A percentile compares a stretch with the other conserved stretches of the same genome.
These are phyloP conservation scores for Netelia virgata DNA, from an alignment of 2,888 invertebrate genomes.

Conservation along the genomic window DNA sequence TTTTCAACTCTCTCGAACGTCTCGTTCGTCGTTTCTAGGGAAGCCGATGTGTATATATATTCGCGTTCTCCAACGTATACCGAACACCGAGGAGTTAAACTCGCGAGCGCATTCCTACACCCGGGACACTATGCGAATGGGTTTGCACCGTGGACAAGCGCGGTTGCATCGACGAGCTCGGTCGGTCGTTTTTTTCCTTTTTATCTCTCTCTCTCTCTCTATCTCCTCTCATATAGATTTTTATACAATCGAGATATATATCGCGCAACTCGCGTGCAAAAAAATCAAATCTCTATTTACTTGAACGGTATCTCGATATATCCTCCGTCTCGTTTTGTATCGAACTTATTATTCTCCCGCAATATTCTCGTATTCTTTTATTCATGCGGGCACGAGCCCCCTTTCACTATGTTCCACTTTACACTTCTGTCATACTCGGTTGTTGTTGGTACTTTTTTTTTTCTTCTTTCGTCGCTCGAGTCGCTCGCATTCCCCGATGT, in stretches of 20 bases:
- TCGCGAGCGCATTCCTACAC: slow-evolving; percentile 68
- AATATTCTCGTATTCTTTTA: slow-evolving; percentile 61
- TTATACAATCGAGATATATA: slow-evolving; percentile 59
- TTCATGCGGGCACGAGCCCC: slow-evolving; percentile 66
- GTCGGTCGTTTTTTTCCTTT: neutral
- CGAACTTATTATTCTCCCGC: slow-evolving; percentile 62
- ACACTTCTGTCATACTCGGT: slow-evolving; percentile 53
- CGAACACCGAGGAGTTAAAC: slow-evolving; percentile 59
- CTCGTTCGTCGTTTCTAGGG: slow-evolving; percentile 51
- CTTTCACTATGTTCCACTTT: slow-evolving; percentile 68
- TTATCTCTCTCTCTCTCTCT: neutral
- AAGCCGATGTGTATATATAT: slow-evolving; percentile 69
- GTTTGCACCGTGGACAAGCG: slow-evolving; percentile 1
- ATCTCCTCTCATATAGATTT: slow-evolving; percentile 45
- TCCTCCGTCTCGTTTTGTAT: slow-evolving; percentile 22
- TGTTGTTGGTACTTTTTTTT: slow-evolving; percentile 27
- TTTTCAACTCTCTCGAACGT: slow-evolving; percentile 79
- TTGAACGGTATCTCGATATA: neutral
- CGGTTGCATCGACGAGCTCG: neutral
- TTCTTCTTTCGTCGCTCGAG: neutral
- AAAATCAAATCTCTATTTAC: slow-evolving; percentile 44
- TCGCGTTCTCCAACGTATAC: slow-evolving; percentile 5
- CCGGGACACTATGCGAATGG: slow-evolving; percentile 52
- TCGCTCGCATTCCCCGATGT: slow-evolving; percentile 12
- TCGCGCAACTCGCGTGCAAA: slow-evolving; percentile 27